Conservation (phyloP, 2,113 vertebrate genomes). For the Emydura subglobosa region DNA sequence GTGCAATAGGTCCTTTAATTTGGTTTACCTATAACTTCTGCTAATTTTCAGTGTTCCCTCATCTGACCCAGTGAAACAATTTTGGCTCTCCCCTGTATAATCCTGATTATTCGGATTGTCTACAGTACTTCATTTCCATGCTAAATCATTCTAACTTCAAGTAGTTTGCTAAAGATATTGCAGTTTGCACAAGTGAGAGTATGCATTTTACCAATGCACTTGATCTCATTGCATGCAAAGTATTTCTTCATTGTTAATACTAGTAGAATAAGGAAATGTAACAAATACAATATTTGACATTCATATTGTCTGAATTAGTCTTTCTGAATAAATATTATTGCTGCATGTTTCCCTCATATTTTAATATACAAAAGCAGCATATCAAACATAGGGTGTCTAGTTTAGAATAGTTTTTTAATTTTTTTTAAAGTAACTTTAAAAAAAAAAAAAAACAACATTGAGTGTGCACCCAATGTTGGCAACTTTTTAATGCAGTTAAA, state of each 20-base stretch:
- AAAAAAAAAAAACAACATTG: neutral
- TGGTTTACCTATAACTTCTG: neutral
- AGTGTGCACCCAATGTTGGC: neutral
- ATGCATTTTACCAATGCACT: neutral
- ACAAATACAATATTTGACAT: neutral
- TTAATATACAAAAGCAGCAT: neutral
- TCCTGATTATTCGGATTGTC: conserved; percentile 6
- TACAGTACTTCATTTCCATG: neutral
- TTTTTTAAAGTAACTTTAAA: neutral
- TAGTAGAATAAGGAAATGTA: neutral
- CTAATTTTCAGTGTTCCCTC: neutral
- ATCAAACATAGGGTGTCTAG: neutral
- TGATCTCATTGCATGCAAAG: neutral
- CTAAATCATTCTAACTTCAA: conserved; percentile 21
- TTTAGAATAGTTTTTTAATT: neutral
- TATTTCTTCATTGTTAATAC: neutral
- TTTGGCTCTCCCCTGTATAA: neutral
- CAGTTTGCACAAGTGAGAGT: neutral
- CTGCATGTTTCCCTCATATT: neutral
- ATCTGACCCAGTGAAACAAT: neutral
- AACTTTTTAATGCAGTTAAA: conserved; percentile 34
- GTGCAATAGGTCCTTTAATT: neutral
- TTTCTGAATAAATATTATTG: neutral
- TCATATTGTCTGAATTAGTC: neutral
- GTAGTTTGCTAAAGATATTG: conserved; percentile 39